These are phyloP conservation scores for Macrochelys suwanniensis DNA, from an alignment of 2,797 vertebrate species.

Conservation along the genomic window DNA sequence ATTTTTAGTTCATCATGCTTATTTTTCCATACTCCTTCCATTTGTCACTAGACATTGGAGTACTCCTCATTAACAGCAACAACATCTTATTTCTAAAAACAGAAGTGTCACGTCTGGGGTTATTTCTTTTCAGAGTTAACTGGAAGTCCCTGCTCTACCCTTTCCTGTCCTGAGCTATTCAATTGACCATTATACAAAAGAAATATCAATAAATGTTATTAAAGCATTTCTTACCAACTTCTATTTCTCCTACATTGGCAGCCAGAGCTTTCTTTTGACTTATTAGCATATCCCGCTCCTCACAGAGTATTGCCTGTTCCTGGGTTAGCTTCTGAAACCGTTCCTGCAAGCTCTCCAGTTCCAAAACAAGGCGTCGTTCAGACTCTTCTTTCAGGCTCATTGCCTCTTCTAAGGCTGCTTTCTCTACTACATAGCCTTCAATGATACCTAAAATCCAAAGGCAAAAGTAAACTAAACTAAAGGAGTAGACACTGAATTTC, in stretches of 20 bases:
- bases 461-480: neutral
- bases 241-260: slow-evolving; percentile 82
- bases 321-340: slow-evolving; percentile 86
- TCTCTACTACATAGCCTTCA: slow-evolving; percentile 92
- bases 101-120: neutral
- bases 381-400: slow-evolving; percentile 89
- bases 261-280: slow-evolving; percentile 84
- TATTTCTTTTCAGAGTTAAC: neutral
- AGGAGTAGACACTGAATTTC: neutral
- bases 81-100: neutral
- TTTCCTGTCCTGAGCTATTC: neutral
- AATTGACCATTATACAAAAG: neutral
- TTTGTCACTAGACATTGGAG: neutral
- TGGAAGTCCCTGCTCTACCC: neutral
- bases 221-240: slow-evolving; percentile 82
- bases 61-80: neutral
- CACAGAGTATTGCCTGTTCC: slow-evolving; percentile 80
- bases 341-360: slow-evolving; percentile 87
- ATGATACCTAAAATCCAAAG: slow-evolving; percentile 85
- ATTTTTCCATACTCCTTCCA: neutral
- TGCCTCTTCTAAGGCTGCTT: slow-evolving; percentile 87
- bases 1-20: neutral
- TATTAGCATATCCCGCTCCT: slow-evolving; percentile 63
- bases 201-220: neutral
- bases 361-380: slow-evolving; percentile 86